These are phyloP conservation scores for Andricus grossulariae DNA, from an alignment of 1,140 invertebrate genomes.

Conservation along the genomic window DNA sequence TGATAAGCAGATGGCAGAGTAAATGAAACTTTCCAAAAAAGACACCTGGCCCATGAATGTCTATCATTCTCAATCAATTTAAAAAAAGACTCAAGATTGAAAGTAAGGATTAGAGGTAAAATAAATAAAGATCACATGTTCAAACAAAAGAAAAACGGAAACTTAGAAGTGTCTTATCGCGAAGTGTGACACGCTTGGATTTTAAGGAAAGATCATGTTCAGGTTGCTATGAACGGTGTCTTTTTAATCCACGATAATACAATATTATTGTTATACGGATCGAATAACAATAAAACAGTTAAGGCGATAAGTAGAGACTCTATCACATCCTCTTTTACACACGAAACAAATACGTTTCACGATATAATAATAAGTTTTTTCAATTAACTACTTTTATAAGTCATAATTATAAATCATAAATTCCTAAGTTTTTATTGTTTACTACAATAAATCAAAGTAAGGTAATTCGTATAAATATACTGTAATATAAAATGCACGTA, in stretches of 20 bases:
- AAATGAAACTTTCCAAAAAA: constrained; percentile 13
- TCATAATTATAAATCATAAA: too few relatives aligned
- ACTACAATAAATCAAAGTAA: too few relatives aligned
- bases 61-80: neutral
- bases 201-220: constrained; percentile 47
- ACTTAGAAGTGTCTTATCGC: neutral
- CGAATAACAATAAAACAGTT: constrained; percentile 51
- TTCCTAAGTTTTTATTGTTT: too few relatives aligned
- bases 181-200: constrained; percentile 35
- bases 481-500: neutral
- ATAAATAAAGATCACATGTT: constrained; percentile 5
- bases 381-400: neutral
- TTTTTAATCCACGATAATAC: constrained; percentile 43
- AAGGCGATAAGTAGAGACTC: constrained; percentile 48
- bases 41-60: neutral
- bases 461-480: too few relatives aligned
- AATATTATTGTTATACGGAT: constrained; percentile 44
- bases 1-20: constrained; percentile 5
- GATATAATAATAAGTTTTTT: neutral
- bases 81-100: neutral
- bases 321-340: constrained; percentile 25
- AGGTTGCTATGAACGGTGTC: constrained; percentile 26
- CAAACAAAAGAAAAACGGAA: constrained; percentile 17
- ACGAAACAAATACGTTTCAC: constrained; percentile 26
- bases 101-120: neutral